Conservation (phyloP, 2,888 invertebrate genomes). For the Spilosoma lubricipeda region DNA sequence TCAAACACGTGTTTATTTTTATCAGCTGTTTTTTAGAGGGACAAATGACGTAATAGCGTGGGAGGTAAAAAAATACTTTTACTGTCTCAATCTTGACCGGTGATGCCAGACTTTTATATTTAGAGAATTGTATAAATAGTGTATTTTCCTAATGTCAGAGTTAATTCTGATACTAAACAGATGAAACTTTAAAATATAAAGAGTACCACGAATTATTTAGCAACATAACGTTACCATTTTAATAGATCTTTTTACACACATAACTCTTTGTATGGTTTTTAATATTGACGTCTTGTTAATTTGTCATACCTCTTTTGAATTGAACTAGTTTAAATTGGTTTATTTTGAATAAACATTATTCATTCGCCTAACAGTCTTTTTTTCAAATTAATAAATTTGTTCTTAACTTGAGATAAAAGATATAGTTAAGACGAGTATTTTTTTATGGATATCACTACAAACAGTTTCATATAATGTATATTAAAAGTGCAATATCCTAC, state of each 20-base stretch:
- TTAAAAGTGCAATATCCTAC: too few relatives aligned
- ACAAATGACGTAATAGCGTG: constrained; percentile 34
- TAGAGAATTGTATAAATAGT: constrained; percentile 55
- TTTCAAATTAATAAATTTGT: too few relatives aligned
- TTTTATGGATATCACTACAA: not conserved
- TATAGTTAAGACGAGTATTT: not conserved
- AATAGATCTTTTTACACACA: too few relatives aligned
- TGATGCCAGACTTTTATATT: constrained; percentile 47
- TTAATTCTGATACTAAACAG: constrained; percentile 67
- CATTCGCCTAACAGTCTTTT: not conserved
- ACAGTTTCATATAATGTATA: not conserved
- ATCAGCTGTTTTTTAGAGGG: not conserved
- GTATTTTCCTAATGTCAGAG: constrained; percentile 63
- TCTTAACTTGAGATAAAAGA: not conserved
- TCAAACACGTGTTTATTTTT: constrained; percentile 19
- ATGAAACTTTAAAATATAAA: constrained; percentile 54
- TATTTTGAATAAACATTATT: too few relatives aligned
- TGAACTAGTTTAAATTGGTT: too few relatives aligned
- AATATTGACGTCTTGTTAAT: too few relatives aligned
- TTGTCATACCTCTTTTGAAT: too few relatives aligned
- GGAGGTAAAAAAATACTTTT: constrained; percentile 33
- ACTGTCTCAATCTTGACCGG: constrained; percentile 17
- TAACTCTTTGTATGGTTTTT: too few relatives aligned
- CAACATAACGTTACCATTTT: too few relatives aligned
- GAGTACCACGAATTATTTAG: constrained; percentile 23